These are phyloP conservation scores for Lycia hirtaria DNA, from an alignment of 2,888 invertebrate species.

Conservation along the genomic window DNA sequence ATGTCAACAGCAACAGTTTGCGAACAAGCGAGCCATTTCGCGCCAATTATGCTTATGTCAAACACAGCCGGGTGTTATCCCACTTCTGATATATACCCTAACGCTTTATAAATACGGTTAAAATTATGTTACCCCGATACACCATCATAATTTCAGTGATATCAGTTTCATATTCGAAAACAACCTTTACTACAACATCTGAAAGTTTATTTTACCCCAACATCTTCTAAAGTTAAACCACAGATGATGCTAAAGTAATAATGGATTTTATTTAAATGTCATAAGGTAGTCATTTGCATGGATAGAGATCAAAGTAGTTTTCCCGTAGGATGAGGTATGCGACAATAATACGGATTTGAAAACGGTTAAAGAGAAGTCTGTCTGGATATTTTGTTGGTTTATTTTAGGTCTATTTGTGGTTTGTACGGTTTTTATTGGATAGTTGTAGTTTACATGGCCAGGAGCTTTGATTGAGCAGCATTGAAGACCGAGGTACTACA, in stretches of 20 bases:
- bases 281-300: constrained; percentile 53
- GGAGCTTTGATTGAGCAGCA: no score
- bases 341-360: constrained; percentile 73
- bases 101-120: not conserved
- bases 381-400: constrained; percentile 20
- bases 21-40: constrained; percentile 75
- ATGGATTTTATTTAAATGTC: constrained; percentile 49
- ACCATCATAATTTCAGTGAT: not conserved
- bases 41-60: constrained; percentile 81
- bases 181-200: constrained; percentile 1
- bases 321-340: constrained; percentile 71
- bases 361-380: constrained; percentile 68
- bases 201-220: constrained; percentile 9
- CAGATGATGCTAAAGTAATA: constrained; percentile 51
- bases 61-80: constrained; percentile 61
- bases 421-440: not conserved
- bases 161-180: not conserved
- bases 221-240: constrained; percentile 43
- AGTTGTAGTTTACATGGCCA: not conserved
- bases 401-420: constrained; percentile 35
- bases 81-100: constrained; percentile 47
- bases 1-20: constrained; percentile 64
- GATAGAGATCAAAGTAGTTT: constrained; percentile 69
- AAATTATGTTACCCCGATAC: not conserved
- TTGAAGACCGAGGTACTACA: no score